Base-by-base conservation (phyloP, 2,113 vertebrate species). In the Perca schrenkii region DNA sequence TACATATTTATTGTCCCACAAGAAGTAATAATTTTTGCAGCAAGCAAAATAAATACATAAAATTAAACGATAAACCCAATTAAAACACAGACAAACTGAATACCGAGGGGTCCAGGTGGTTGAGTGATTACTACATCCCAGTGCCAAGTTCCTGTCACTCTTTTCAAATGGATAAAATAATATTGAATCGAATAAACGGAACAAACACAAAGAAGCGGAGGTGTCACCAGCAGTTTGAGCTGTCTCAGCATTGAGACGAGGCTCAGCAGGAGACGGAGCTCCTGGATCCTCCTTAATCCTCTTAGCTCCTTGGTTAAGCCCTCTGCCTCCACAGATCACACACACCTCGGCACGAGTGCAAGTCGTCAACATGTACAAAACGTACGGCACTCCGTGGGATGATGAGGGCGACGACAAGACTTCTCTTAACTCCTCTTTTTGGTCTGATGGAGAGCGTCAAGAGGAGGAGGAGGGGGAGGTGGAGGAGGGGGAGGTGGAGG, bases 401-500 rank as follows among this genome's bases (percentile, higher is more conserved):
- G 52, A 77, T 6, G 87, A 77, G 1, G 83, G 79, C 36, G 80
- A 88, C 0, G 87, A 90, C 17, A 75, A 73, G 8, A 62, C 56
- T 22, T 94, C 92, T 28, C 83, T 91, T 8, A 71, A 43, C 62
- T 94, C 94, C 1, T 93, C 94, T 14, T 95, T 95, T 65, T 95
- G 94, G 94, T 94, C 93, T 12, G 93, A 94, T 40, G 83, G 52
- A 40, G 92, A 84, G 60, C 46, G 52, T 4, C 7, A 34, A 21
- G 71, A 85, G 2, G 77, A 82, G 0, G 83, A 81, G 53, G 88
- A 84, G 2, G 77, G 79, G 0, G 83, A 81, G 53, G 88, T 82
- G 2, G 77, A 82, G 0, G 83, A 81, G 53, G 88, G 71, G 15
- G 87, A 86, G 21, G 74, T 83, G 31, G 75, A 86, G 47, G 77